Percentiles rank a stretch among this genome's conserved stretches.
Evolutionary conservation across 2,113 vertebrate genomes (phyloP).

Genomic region (Okapia johnstoni): DNA sequence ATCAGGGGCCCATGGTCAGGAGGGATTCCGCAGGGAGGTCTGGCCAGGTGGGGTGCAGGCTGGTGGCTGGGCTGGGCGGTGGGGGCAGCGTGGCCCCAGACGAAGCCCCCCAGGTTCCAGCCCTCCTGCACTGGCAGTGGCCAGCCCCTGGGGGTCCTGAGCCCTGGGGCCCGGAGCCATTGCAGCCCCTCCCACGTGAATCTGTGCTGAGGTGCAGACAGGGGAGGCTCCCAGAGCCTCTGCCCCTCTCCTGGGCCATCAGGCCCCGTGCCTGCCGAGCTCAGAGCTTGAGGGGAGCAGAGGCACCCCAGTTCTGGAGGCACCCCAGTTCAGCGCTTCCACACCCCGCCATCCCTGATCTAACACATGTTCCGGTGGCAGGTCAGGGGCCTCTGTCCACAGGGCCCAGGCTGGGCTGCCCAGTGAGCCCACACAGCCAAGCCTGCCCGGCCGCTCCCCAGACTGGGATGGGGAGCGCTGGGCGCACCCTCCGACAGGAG

Average conservation of each 20-base stretch:
- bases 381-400: neutral
- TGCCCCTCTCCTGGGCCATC: neutral
- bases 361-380: rapidly evolving
- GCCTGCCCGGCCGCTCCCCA: neutral
- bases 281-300: neutral
- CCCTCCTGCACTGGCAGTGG: rapidly evolving
- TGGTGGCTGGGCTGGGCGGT: neutral
- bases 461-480: rapidly evolving
- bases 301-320: neutral
- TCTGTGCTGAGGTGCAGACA: neutral
- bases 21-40: neutral
- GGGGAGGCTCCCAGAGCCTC: neutral
- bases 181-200: neutral
- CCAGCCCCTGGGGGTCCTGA: rapidly evolving
- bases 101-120: too few species aligned
- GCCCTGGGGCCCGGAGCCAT: neutral
- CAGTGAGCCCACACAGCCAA: neutral
- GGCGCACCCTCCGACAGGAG: rapidly evolving
- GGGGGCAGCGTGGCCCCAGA: neutral
- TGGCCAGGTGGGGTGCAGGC: slow-evolving; percentile 1
- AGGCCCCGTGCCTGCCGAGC: neutral
- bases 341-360: rapidly evolving
- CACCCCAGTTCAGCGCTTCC: too few species aligned
- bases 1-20: slow-evolving; percentile 68
- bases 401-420: neutral